phyloP scores from a whole-genome alignment of 2,113 vertebrate species.

The Collichthys lucidus region DNA sequence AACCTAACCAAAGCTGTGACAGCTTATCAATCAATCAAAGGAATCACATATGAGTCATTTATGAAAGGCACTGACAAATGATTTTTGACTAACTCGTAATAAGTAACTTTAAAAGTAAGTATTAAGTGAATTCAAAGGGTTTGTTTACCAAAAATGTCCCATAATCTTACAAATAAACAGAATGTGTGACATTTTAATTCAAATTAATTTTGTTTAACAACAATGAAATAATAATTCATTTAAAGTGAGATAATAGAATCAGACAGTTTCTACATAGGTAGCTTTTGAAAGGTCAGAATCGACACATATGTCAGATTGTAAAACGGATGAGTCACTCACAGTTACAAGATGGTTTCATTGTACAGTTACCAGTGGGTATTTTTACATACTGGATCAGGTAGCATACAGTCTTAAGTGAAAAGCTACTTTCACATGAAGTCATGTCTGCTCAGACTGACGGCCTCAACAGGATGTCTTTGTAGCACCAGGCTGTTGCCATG shows the following conservation, averaged over 20 bases:
- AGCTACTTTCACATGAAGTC: conserved; percentile 12
- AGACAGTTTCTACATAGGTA: not conserved
- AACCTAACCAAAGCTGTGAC: too few relatives aligned
- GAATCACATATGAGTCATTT: too few relatives aligned
- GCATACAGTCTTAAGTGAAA: conserved; percentile 4
- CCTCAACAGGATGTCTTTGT: conserved; percentile 42
- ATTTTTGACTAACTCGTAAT: too few relatives aligned
- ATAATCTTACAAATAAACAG: too few relatives aligned
- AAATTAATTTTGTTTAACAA: too few relatives aligned
- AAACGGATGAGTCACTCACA: not conserved
- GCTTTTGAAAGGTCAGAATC: not conserved
- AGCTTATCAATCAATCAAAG: too few relatives aligned
- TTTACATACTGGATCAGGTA: not conserved
- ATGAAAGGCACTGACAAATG: too few relatives aligned
- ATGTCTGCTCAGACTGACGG: conserved; percentile 19
- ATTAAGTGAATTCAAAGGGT: too few relatives aligned
- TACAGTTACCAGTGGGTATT: not conserved
- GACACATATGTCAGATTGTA: not conserved
- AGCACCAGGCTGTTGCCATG: conserved; percentile 66
- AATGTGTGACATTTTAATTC: too few relatives aligned
- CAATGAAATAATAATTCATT: too few relatives aligned
- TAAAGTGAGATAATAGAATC: not conserved
- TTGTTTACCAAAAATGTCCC: too few relatives aligned
- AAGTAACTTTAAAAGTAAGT: too few relatives aligned
- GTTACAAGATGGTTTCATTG: not conserved